Evolutionary conservation across 1,140 invertebrate genomes (phyloP).

Genomic region (Pseudomyrmex sp.): DNA sequence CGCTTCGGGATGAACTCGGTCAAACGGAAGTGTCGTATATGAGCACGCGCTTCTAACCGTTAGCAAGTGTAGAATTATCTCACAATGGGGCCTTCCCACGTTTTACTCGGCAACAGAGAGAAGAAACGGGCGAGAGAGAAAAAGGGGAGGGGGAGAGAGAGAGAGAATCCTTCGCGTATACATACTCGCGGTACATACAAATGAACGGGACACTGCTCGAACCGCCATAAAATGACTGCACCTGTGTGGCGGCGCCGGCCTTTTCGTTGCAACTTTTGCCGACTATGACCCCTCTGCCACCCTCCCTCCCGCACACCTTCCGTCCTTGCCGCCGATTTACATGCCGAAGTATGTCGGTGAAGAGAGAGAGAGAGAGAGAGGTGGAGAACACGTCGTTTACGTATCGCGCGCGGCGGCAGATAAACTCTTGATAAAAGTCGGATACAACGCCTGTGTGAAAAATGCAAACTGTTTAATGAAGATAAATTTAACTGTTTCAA

Average conservation of each 20-base stretch:
- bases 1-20: conserved; percentile 72
- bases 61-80: conserved; percentile 79
- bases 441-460: not conserved
- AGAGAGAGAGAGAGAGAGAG: not conserved
- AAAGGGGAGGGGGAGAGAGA: not conserved
- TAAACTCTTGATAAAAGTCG: conserved; percentile 1
- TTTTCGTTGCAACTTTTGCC: conserved; percentile 30
- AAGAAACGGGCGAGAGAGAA: not conserved
- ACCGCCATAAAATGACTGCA: conserved; percentile 45
- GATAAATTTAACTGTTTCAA: not conserved
- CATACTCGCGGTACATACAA: conserved; percentile 47
- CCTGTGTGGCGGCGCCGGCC: conserved; percentile 14
- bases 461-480: not conserved
- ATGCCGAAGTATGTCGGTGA: not conserved
- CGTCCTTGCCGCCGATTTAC: conserved; percentile 12
- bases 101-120: conserved; percentile 61
- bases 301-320: too few relatives aligned
- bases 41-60: conserved; percentile 77
- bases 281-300: not conserved
- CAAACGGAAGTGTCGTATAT: conserved; percentile 76
- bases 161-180: conserved; percentile 20
- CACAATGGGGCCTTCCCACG: conserved; percentile 80
- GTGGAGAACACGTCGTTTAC: not conserved
- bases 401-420: not conserved
- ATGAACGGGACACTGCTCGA: conserved; percentile 60